Evolutionary conservation across 1,140 invertebrate species (phyloP), one percentile per base, ranked within the genome.

Genomic region (Cydia amplana): DNA sequence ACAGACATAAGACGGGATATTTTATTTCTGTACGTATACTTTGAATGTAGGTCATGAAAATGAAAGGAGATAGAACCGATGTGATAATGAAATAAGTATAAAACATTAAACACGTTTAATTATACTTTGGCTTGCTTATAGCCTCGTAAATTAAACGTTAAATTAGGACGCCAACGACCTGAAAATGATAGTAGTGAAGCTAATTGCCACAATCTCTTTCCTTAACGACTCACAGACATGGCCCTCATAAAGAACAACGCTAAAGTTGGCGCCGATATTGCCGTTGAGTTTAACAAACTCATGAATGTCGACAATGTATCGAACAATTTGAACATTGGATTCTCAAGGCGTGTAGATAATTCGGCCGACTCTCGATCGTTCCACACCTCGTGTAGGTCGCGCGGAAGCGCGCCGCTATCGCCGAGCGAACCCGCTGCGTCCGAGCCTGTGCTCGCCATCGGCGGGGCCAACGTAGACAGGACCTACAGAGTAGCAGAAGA

Each of bases 191-290:
- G 77, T 79, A 83, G 78, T 82, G 77, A 82, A 83, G 74, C 82
- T 86, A 84, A 89, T 89, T 88, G 81, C 76, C 74, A 82, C 80
- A 86, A 87, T 87, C 84, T 85, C 77, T 88, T 85, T 83, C 85
- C 82, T 91, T 82, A 93, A 88, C 82, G 80, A 80, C 77, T 74
- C 73, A 55, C 88, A 96, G 97, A 99, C 93, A 96, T 98, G 85
- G 97, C 96, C 4, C 93, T 99, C 32, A 96, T 99, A 82, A 96
- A 97, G 93, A 98, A 99, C 91, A 99, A 99, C 93, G 98, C 97
- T 2, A 93, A 88, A 78, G 94, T 98, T 72, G 98, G 97, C 18
- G 95, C 97, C 73, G 91, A 96, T 91, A 97, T 99, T 83, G 97
- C 98, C 9, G 88, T 95, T 5, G 94, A 95, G 85, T 94, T 96